Evolutionary conservation across 2,797 vertebrate species (phyloP), one percentile per base, ranked within the genome.

Genomic region (Huso huso): DNA sequence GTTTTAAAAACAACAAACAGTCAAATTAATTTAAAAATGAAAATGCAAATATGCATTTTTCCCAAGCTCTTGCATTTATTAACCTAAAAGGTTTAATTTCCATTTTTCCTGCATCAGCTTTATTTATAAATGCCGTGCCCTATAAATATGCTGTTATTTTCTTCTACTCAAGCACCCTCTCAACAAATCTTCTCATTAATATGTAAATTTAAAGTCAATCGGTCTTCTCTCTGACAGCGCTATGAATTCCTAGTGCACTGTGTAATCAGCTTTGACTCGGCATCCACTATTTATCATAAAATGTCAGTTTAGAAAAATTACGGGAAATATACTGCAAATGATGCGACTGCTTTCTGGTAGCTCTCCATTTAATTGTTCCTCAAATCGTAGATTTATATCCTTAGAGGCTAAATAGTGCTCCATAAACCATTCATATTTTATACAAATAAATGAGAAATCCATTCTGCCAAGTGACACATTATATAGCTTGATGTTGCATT

Each of bases 101-200:
- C 93, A 96, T 95, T 98, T 98, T 72, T 93, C 93, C 93, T 90
- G 93, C 92, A 94, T 98, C 94, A 96, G 95, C 95, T 96, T 95
- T 97, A 96, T 97, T 97, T 97, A 94, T 97, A 88, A 91, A 96
- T 97, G 96, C 93, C 88, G 82, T 89, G 93, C 94, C 93, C 94
- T 96, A 95, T 96, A 94, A 98, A 96, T 91, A 93, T 84, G 86
- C 90, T 88, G 92, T 94, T 95, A 94, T 94, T 96, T 93, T 93
- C 91, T 85, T 90, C 91, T 93, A 94, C 91, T 95, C 92, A 94
- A 92, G 91, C 88, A 91, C 87, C 82, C 92, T 93, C 91, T 95
- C 96, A 96, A 96, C 94, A 95, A 96, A 97, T 96, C 94, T 94
- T 91, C 94, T 96, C 95, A 98, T 98, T 98, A 98, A 96, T 97